Conservation (phyloP, 2,113 vertebrate genomes). For the Pimephales promelas region DNA sequence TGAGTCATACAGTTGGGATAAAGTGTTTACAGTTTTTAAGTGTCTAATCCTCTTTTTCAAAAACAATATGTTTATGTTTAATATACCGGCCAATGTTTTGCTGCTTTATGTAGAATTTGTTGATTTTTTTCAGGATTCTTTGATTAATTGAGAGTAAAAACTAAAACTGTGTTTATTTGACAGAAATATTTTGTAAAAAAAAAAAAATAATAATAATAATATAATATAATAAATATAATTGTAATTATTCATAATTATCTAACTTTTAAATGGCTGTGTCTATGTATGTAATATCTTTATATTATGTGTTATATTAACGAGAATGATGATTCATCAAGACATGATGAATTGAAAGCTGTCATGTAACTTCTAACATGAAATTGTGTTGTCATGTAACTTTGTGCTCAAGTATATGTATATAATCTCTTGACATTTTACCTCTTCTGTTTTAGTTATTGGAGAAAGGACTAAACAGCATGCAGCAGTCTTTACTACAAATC, state of each 20-base stretch:
- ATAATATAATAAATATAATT: too few species aligned
- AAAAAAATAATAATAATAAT: too few species aligned
- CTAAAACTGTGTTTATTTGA: background rate
- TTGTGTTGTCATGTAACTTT: background rate
- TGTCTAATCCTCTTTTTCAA: background rate
- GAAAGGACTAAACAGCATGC: slow-evolving; percentile 95
- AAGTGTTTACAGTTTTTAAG: background rate
- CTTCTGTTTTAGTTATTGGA: slow-evolving; percentile 84
- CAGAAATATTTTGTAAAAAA: too few species aligned
- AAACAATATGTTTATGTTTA: too few species aligned
- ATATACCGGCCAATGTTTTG: background rate
- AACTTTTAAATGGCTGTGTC: background rate
- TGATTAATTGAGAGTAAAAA: background rate
- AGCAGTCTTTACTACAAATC: slow-evolving; percentile 93
- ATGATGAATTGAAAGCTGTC: background rate
- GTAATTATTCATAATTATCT: too few species aligned
- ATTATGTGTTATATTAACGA: background rate
- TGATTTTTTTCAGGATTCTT: background rate
- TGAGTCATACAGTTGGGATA: background rate
- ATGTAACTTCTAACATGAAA: too few species aligned
- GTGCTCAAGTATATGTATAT: background rate
- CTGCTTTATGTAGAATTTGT: background rate
- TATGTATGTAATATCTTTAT: background rate
- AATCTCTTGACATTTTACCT: background rate
- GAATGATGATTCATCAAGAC: background rate